Percentiles rank a stretch among this genome's conserved stretches.
These are phyloP conservation scores for Aspidoscelis tigris DNA, from an alignment of 2,113 vertebrate species.

Conservation along the genomic window DNA sequence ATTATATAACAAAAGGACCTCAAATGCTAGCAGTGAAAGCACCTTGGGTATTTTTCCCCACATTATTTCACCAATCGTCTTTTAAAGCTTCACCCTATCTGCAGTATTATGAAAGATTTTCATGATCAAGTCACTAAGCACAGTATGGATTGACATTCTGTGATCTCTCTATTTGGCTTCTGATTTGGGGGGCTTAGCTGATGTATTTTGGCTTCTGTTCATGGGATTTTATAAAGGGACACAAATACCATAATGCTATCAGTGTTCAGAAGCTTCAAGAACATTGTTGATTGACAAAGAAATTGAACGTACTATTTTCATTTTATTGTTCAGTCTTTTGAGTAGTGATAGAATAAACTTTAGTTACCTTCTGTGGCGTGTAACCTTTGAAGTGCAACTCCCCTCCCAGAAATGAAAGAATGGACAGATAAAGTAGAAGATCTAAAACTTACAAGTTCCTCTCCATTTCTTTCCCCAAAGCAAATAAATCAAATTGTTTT, in stretches of 20 bases:
- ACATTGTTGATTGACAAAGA: neutral
- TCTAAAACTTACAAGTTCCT: no score
- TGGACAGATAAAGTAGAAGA: no score
- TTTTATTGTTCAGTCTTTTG: no score
- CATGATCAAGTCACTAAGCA: neutral
- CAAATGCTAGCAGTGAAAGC: constrained; percentile 2
- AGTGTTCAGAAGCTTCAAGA: neutral
- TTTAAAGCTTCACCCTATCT: neutral
- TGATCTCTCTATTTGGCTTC: constrained; percentile 3
- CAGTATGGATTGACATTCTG: constrained; percentile 13
- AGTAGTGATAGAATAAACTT: no score
- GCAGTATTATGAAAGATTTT: constrained; percentile 36
- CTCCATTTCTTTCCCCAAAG: no score
- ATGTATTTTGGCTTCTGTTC: constrained; percentile 22
- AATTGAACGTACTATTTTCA: no score
- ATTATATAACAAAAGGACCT: neutral
- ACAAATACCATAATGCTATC: neutral
- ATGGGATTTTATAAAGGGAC: neutral
- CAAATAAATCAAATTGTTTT: no score
- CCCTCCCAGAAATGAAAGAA: no score
- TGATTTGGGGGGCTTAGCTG: neutral
- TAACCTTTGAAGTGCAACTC: no score
- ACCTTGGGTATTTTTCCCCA: neutral
- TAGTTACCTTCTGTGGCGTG: no score
- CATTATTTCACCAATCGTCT: constrained; percentile 9